A percentile compares a stretch with the other conserved stretches of the same genome.
phyloP scores from a whole-genome alignment of 2,113 vertebrate species.

The Hymenochirus boettgeri region DNA sequence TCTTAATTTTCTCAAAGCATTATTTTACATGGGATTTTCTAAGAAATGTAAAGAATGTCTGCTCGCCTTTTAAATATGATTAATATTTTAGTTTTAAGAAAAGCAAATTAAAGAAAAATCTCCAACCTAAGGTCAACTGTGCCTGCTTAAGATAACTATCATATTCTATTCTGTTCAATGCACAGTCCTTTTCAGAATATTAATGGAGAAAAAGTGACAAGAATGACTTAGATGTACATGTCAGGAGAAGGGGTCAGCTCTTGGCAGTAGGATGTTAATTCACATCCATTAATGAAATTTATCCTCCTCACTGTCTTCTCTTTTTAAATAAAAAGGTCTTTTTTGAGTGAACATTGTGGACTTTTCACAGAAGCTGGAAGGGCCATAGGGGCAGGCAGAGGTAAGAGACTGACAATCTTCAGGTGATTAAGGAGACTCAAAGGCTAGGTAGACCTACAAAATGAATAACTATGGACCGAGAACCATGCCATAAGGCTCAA shows the following conservation, averaged over 20 bases:
- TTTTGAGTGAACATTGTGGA: slow-evolving; percentile 68
- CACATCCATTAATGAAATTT: slow-evolving; percentile 90
- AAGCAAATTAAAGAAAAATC: slow-evolving; percentile 86
- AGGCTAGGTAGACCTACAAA: slow-evolving; percentile 98
- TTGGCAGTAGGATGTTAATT: slow-evolving; percentile 86
- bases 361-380: slow-evolving; percentile 69
- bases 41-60: slow-evolving; percentile 69
- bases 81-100: slow-evolving; percentile 96
- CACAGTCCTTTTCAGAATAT: slow-evolving; percentile 77
- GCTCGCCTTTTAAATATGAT: slow-evolving; percentile 75
- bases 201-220: slow-evolving; percentile 84
- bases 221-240: slow-evolving; percentile 80
- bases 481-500: slow-evolving; percentile 99
- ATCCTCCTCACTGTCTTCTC: slow-evolving; percentile 71
- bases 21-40: slow-evolving; percentile 69
- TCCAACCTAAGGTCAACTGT: slow-evolving; percentile 84
- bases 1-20: slow-evolving; percentile 72
- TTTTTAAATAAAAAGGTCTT: slow-evolving; percentile 65
- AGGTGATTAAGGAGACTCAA: slow-evolving; percentile 96
- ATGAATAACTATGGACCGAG: slow-evolving; percentile 98
- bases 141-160: slow-evolving; percentile 84
- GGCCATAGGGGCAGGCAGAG: slow-evolving; percentile 82
- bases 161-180: slow-evolving; percentile 75
- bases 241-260: slow-evolving; percentile 86
- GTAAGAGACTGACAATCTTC: slow-evolving; percentile 95